A percentile compares a stretch with the other conserved stretches of the same genome.
These are phyloP conservation scores for Phymanthus crucifer DNA, from an alignment of 92 coral and sea anemone species.

Conservation along the genomic window DNA sequence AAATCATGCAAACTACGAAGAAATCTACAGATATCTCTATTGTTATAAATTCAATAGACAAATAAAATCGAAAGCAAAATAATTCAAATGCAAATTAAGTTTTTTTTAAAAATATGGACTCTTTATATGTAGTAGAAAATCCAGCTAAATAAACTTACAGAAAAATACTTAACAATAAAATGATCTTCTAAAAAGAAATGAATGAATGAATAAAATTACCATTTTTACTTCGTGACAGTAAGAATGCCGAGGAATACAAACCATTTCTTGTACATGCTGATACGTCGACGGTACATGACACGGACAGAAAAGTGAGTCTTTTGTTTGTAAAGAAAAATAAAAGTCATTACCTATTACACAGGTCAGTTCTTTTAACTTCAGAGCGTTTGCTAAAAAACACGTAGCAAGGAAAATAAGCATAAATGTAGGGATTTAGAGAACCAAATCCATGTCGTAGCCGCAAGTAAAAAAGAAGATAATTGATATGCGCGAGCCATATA, in stretches of 20 bases:
- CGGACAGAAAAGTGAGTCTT: not conserved
- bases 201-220: not conserved
- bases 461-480: not conserved
- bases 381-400: not conserved
- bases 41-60: not conserved
- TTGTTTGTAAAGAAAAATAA: not conserved
- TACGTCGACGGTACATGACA: not conserved
- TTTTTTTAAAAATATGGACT: not conserved
- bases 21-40: not conserved
- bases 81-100: not conserved
- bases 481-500: constrained; percentile 3
- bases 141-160: no score
- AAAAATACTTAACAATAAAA: no score
- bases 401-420: no score
- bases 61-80: not conserved
- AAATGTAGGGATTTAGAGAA: not conserved
- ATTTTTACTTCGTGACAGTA: not conserved
- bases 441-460: not conserved
- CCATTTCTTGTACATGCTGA: not conserved
- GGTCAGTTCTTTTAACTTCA: not conserved
- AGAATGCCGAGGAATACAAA: not conserved
- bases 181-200: not conserved
- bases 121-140: no score
- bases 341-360: not conserved
- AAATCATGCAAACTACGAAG: not conserved